Evolutionary conservation across 2,113 vertebrate species (phyloP), one percentile per base, ranked within the genome.

Genomic region (Myotis brandtii): DNA sequence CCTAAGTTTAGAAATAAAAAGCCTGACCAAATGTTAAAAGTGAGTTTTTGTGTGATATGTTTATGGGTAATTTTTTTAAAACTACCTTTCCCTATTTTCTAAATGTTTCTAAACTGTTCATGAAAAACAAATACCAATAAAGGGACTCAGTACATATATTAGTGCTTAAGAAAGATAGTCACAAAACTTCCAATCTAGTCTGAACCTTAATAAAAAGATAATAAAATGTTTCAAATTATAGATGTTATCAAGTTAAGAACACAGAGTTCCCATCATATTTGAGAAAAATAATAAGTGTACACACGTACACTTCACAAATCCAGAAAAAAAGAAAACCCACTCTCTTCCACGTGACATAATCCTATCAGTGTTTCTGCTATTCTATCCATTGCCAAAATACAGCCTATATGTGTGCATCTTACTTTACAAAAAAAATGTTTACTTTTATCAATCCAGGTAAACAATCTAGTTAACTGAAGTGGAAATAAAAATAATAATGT

Each of bases 151-250:
- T 40, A 79, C 48, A 86, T 66, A 50, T 16, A 67, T 67, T 81
- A 73, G 54, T 48, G 7, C 13, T 67, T 67, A 79, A 95, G 17
- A 79, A 95, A 84, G 43, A 79, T 11, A 77, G 43, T 25, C 13
- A 43, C 52, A 93, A 86, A 66, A 3, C 10, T 84, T 92, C 16
- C 25, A 75, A 83, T 13, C 20, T 59, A 75, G 21, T 73, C 25
- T 54, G n/a, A 95, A 72, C 12, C 13, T 89, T 75, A 72, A 86
- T 79, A 54, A 80, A 89, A 77, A 84, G 59, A 83, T 43, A 80
- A 66, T 82, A 90, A 76, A 88, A 64, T 89, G 17, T 80, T 81
- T 70, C 37, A 90, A 95, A 92, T 67, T 77, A 73, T 11, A 87
- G 54, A 62, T 77, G 13, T 80, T 73, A 93, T 80, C 34, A 77